A percentile compares a stretch with the other conserved stretches of the same genome.
Evolutionary conservation across 1,140 invertebrate species (phyloP).

Genomic region (Protaetia brevitarsis): DNA sequence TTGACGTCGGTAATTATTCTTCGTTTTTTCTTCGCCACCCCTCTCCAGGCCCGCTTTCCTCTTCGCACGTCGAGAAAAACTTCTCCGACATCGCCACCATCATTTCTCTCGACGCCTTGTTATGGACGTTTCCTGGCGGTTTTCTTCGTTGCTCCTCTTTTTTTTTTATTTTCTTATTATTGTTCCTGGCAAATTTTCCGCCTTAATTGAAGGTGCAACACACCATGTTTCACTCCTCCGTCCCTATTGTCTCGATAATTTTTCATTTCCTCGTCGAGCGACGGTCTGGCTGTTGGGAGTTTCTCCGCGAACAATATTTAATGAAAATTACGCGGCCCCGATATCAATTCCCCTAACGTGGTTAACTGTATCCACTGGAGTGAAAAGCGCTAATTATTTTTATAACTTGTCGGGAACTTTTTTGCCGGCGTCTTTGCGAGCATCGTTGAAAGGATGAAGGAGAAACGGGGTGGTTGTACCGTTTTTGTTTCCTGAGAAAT

Average conservation of each 20-base stretch:
- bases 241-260: conserved; percentile 36
- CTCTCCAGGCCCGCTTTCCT: conserved; percentile 26
- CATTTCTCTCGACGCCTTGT: neutral
- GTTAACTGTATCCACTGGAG: conserved; percentile 29
- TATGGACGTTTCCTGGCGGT: neutral
- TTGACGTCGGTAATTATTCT: conserved; percentile 46
- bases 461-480: no score
- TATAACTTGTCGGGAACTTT: conserved; percentile 27
- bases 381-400: conserved; percentile 34
- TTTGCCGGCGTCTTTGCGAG: conserved; percentile 21
- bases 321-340: conserved; percentile 32
- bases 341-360: conserved; percentile 34
- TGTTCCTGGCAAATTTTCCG: conserved; percentile 25
- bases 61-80: conserved; percentile 2
- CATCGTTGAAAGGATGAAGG: no score
- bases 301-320: conserved; percentile 32
- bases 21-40: conserved; percentile 39
- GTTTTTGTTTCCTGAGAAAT: no score
- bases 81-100: neutral
- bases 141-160: no score
- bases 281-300: neutral
- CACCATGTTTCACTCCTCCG: conserved; percentile 34
- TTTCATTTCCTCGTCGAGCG: conserved; percentile 30
- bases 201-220: conserved; percentile 37
- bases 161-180: conserved; percentile 28